phyloP scores from a whole-genome alignment of 1,140 invertebrate species.

The Trichonephila clavipes region DNA sequence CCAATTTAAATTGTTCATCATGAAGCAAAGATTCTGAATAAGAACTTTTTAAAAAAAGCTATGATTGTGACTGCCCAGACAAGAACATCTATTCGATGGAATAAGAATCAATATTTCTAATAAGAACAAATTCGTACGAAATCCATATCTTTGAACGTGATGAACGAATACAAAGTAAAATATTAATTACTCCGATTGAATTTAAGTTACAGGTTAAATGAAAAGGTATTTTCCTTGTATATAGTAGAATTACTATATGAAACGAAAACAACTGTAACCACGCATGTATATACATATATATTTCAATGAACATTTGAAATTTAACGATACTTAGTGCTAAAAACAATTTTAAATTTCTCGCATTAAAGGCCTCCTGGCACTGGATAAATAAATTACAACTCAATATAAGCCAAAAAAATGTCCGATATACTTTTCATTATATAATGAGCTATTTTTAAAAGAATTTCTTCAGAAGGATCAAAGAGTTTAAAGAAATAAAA shows the following conservation, averaged over 20 bases:
- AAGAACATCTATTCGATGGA: not conserved
- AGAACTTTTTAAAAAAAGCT: not conserved
- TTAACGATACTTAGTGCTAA: conserved; percentile 50
- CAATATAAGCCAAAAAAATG: too few species aligned
- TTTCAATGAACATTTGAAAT: conserved; percentile 59
- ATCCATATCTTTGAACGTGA: conserved; percentile 19
- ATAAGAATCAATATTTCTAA: not conserved
- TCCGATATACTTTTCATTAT: too few species aligned
- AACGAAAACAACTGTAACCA: conserved; percentile 27
- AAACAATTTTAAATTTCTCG: conserved; percentile 19
- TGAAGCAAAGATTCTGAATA: not conserved
- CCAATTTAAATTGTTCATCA: not conserved
- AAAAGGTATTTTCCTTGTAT: conserved; percentile 40
- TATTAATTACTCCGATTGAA: not conserved
- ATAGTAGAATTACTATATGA: conserved; percentile 50
- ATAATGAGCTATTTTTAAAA: too few species aligned
- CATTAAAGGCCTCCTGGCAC: conserved; percentile 31
- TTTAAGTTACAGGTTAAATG: conserved; percentile 54
- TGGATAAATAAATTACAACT: not conserved
- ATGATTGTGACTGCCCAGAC: conserved; percentile 49
- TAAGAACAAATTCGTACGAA: conserved; percentile 1
- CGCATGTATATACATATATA: conserved; percentile 36
- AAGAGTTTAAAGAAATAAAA: too few species aligned
- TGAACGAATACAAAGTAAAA: conserved; percentile 12
- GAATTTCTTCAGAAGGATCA: too few species aligned